Evolutionary conservation across 2,797 vertebrate species (phyloP).

Genomic region (Bryconaethiops microstoma): DNA sequence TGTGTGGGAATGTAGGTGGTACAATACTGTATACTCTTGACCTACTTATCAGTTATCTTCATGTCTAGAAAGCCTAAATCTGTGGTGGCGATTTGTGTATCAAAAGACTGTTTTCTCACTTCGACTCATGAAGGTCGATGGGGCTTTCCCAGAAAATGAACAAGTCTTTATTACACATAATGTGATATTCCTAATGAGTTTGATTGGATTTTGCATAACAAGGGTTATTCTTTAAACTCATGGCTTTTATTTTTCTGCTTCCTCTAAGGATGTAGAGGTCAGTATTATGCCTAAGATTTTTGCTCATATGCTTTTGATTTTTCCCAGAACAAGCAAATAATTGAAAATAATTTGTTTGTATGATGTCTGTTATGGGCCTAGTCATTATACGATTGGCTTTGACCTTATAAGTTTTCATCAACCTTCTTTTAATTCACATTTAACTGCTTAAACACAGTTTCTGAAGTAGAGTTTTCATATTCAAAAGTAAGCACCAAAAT

Average conservation of each 20-base stretch:
- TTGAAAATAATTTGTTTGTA: neutral
- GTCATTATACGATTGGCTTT: neutral
- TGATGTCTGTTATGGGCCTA: neutral
- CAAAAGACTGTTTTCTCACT: conserved; percentile 20
- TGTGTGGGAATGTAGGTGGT: neutral
- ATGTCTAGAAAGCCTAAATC: conserved; percentile 8
- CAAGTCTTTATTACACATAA: neutral
- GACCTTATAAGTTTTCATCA: neutral
- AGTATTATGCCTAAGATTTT: conserved; percentile 1
- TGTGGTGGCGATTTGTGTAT: neutral
- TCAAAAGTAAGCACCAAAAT: neutral
- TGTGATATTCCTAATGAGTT: neutral
- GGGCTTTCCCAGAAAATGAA: conserved; percentile 20
- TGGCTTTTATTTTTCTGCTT: conserved; percentile 3
- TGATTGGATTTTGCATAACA: conserved; percentile 14
- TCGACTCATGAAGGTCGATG: conserved; percentile 39
- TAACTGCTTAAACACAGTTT: neutral
- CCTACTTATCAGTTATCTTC: neutral
- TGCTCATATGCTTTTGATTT: neutral
- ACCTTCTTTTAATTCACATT: neutral
- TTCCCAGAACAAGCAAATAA: neutral
- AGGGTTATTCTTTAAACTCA: neutral
- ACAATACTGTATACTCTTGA: neutral
- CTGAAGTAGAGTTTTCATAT: neutral
- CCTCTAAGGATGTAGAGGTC: conserved; percentile 53